These are phyloP conservation scores for Trichogramma evanescens DNA, from an alignment of 2,888 invertebrate genomes.

Conservation along the genomic window DNA sequence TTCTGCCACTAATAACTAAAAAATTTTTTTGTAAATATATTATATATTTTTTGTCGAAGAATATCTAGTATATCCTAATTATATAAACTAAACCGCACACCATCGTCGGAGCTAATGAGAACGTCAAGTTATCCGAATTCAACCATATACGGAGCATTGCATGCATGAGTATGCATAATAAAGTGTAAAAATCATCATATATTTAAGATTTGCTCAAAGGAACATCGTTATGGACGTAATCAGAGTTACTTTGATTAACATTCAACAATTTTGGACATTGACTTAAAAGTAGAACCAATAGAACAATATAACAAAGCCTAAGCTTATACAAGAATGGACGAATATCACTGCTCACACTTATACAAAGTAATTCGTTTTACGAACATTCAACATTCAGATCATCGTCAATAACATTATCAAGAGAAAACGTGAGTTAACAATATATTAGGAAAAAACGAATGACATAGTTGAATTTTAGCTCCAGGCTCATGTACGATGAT, in stretches of 20 bases:
- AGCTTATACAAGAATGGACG: background rate
- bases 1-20: too few relatives aligned
- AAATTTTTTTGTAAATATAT: slow-evolving; percentile 12
- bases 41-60: slow-evolving; percentile 10
- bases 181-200: slow-evolving; percentile 5
- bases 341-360: slow-evolving; percentile 4
- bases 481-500: slow-evolving; percentile 13
- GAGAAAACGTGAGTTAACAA: background rate
- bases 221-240: slow-evolving; percentile 33
- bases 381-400: background rate
- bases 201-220: slow-evolving; percentile 23
- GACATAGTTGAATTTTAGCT: background rate
- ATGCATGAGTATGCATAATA: background rate
- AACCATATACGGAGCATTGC: slow-evolving; percentile 4
- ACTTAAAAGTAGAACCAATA: background rate
- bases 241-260: too few relatives aligned
- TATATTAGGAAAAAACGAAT: background rate
- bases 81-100: slow-evolving; percentile 11
- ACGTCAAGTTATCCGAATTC: slow-evolving; percentile 4
- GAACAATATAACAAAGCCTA: background rate
- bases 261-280: too few relatives aligned
- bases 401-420: background rate
- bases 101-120: slow-evolving; percentile 5
- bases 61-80: slow-evolving; percentile 12
- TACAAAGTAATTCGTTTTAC: background rate